phyloP scores from a whole-genome alignment of 2,113 vertebrate species.

The Protobothrops flavoviridis region DNA sequence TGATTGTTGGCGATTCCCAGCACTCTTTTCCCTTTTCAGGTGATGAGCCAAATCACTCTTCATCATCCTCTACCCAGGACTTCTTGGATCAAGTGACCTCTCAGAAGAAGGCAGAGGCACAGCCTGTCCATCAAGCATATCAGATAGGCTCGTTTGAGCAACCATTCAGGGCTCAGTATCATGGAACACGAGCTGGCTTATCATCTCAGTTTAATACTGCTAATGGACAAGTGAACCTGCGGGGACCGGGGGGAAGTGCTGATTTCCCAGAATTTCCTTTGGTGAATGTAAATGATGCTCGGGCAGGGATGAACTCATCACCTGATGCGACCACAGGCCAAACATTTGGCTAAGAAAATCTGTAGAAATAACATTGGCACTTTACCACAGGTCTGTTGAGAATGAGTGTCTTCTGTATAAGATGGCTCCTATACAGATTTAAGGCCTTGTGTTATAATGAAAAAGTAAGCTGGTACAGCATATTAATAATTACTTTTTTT shows the following conservation, averaged over 20 bases:
- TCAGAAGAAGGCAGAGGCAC: slow-evolving; percentile 94
- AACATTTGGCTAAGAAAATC: slow-evolving; percentile 88
- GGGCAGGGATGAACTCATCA: slow-evolving; percentile 94
- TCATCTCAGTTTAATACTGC: slow-evolving; percentile 92
- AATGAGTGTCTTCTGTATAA: slow-evolving; percentile 77
- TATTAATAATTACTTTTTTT: slow-evolving; percentile 71
- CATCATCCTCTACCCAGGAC: slow-evolving; percentile 91
- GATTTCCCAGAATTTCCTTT: slow-evolving; percentile 96
- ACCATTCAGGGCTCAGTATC: slow-evolving; percentile 93
- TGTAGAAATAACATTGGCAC: slow-evolving; percentile 83
- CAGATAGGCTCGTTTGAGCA: slow-evolving; percentile 95
- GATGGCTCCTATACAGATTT: slow-evolving; percentile 78
- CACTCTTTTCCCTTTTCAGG: slow-evolving; percentile 96
- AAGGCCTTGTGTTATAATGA: slow-evolving; percentile 73
- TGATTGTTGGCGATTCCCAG: slow-evolving; percentile 94
- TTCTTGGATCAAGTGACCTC: slow-evolving; percentile 95
- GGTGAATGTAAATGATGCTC: slow-evolving; percentile 91
- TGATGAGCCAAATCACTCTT: slow-evolving; percentile 89
- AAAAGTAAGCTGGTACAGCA: slow-evolving; percentile 77
- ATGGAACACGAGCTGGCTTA: slow-evolving; percentile 84
- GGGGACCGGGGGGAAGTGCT: slow-evolving; percentile 85
- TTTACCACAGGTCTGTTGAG: slow-evolving; percentile 90
- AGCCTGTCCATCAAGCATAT: slow-evolving; percentile 91
- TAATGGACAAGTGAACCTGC: slow-evolving; percentile 94
- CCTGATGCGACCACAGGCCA: slow-evolving; percentile 93